Base-by-base conservation (phyloP, 2,888 invertebrate species). In the Acrobasis suavella region DNA sequence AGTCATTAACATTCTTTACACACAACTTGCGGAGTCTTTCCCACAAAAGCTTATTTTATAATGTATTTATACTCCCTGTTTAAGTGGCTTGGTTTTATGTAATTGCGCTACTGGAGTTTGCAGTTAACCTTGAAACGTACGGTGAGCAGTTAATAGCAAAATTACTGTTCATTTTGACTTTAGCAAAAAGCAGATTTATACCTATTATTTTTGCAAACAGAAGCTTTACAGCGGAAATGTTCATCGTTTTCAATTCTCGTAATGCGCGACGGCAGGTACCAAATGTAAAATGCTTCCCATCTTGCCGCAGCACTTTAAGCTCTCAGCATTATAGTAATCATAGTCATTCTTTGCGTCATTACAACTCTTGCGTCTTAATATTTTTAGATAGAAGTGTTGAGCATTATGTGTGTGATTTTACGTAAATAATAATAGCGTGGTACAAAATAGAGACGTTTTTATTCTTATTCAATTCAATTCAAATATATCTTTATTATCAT, bases 301-400 rank as follows among this genome's bases (percentile, higher is more conserved):
- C 52, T 58, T 39, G 32, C 15, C 46, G 32, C 61, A 52, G 63
- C 61, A 50, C 62, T 60, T 38, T 37, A 51, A 62, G 52, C 56
- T 62, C 50, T 39, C 51, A 64, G 62, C 60, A 55, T 22, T 63
- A 66, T 69, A 64, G 74, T 76, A 75, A 81, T 75, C 75, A 74
- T 69, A 73, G 72, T 71, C 75, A 73, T 74, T 72, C 67, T 62
- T 52, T 62, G 62, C 68, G 71, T 73, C n/a, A 6, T 14, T 12
- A 14, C 14, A 42, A 42, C 46, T 46, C 14, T 46, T 46, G n/a
- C 6, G n/a, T 14, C 14, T 46, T 46, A 46, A 46, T 32, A 32
- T 32, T 46, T n/a, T 12, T 46, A 46, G 14, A 46, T 46, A 7
- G 46, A 46, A 46, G 46, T 46, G 14, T 46, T 46, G 7, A 46